Conservation (phyloP, 2,888 invertebrate species). For the Sisyra terminalis region DNA sequence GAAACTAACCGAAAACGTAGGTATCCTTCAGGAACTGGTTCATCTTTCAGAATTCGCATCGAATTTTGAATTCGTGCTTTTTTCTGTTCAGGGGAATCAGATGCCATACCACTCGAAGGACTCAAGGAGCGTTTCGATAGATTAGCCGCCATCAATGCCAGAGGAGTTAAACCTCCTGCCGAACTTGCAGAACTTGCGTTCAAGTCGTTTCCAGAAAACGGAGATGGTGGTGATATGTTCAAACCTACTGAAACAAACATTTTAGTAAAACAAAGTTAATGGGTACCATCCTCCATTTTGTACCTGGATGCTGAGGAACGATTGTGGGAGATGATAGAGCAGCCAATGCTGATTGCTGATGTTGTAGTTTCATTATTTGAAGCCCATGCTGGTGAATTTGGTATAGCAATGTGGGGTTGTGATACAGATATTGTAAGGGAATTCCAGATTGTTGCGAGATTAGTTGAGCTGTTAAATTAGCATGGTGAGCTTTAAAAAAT, state of each 20-base stretch:
- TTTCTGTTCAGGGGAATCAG: slow-evolving; percentile 34
- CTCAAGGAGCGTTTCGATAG: slow-evolving; percentile 32
- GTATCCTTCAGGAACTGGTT: slow-evolving; percentile 80
- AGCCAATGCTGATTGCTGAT: not conserved
- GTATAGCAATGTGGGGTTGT: slow-evolving; percentile 22
- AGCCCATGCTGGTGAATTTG: slow-evolving; percentile 24
- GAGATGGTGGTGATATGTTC: slow-evolving; percentile 9
- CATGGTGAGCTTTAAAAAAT: slow-evolving; percentile 9
- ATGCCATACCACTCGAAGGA: slow-evolving; percentile 29
- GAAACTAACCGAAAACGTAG: slow-evolving; percentile 50
- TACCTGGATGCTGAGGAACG: slow-evolving; percentile 2
- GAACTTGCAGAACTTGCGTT: slow-evolving; percentile 5
- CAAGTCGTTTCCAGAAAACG: slow-evolving; percentile 12
- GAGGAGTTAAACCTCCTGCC: slow-evolving; percentile 19
- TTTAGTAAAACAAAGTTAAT: not conserved
- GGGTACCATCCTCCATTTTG: not conserved
- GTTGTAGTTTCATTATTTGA: slow-evolving; percentile 6
- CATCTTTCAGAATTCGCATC: slow-evolving; percentile 71
- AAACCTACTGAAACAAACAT: slow-evolving; percentile 4
- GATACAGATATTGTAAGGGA: slow-evolving; percentile 24
- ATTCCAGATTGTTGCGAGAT: slow-evolving; percentile 24
- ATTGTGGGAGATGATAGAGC: not conserved
- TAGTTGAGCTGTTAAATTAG: slow-evolving; percentile 25
- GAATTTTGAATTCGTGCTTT: slow-evolving; percentile 44
- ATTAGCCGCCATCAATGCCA: slow-evolving; percentile 35